phyloP scores from a whole-genome alignment of 2,797 vertebrate species.

The Trachurus trachurus region DNA sequence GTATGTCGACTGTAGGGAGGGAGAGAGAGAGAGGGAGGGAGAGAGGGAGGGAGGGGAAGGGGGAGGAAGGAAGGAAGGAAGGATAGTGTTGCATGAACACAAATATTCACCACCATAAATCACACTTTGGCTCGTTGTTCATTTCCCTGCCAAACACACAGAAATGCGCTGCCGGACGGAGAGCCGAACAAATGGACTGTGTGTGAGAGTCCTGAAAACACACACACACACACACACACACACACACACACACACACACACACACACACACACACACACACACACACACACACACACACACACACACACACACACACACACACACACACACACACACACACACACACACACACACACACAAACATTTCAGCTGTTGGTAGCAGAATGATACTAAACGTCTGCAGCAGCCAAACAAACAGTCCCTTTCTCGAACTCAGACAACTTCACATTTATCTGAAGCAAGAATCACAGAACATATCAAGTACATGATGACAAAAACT shows the following conservation, averaged over 20 bases:
- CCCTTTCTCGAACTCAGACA: background rate
- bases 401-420: slow-evolving; percentile 11
- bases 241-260: slow-evolving; percentile 39
- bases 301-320: background rate
- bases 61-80: slow-evolving; percentile 40
- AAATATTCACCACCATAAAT: slow-evolving; percentile 78
- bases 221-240: slow-evolving; percentile 15
- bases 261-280: slow-evolving; percentile 39
- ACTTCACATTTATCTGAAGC: background rate
- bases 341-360: slow-evolving; percentile 15
- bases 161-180: slow-evolving; percentile 48
- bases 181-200: slow-evolving; percentile 45
- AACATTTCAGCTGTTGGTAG: slow-evolving; percentile 56
- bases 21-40: background rate
- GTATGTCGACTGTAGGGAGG: slow-evolving; percentile 87
- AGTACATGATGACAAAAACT: too few species aligned
- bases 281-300: slow-evolving; percentile 25
- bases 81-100: slow-evolving; percentile 72
- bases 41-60: too few species aligned
- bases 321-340: background rate
- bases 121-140: slow-evolving; percentile 62
- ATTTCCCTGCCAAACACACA: slow-evolving; percentile 59
- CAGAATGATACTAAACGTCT: slow-evolving; percentile 39
- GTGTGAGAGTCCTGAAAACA: slow-evolving; percentile 20
- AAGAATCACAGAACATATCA: background rate